These are phyloP conservation scores for Phrynosoma blainvillii DNA, from an alignment of 2,113 vertebrate genomes.

Conservation along the genomic window DNA sequence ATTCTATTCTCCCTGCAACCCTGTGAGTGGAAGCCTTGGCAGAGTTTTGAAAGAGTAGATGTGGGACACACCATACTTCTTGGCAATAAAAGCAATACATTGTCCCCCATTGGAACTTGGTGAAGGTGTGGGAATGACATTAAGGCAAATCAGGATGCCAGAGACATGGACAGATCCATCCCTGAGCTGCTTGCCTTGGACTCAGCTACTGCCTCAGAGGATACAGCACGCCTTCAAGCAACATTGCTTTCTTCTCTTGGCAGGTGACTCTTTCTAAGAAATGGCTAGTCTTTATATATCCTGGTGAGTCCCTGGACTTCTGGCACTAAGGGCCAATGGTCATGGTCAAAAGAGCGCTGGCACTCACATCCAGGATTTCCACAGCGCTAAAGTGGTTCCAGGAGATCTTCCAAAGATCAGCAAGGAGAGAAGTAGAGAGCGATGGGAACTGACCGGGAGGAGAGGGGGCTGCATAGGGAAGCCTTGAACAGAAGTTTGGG, in stretches of 20 bases:
- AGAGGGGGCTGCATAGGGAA: slow-evolving; percentile 22
- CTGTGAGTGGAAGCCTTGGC: slow-evolving; percentile 5
- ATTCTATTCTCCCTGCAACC: slow-evolving; percentile 10
- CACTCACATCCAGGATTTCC: not conserved
- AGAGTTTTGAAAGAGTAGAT: slow-evolving; percentile 22
- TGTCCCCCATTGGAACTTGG: slow-evolving; percentile 61
- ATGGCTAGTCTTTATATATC: not conserved
- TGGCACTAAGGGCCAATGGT: not conserved
- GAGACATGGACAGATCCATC: not conserved
- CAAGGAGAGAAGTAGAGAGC: not conserved
- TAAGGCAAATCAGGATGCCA: slow-evolving; percentile 35
- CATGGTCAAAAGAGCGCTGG: slow-evolving; percentile 6
- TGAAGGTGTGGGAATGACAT: slow-evolving; percentile 34
- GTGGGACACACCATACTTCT: not conserved
- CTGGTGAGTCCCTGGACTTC: slow-evolving; percentile 27
- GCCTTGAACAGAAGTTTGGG: not conserved
- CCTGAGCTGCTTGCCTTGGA: not conserved
- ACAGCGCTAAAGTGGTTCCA: slow-evolving; percentile 22
- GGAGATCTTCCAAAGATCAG: not conserved
- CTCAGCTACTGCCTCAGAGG: not conserved
- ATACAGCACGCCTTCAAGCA: not conserved
- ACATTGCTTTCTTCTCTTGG: slow-evolving; percentile 33
- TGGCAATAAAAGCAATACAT: slow-evolving; percentile 69
- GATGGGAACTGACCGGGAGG: not conserved
- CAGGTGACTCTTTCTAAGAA: slow-evolving; percentile 32